Evolutionary conservation across 2,888 invertebrate species (phyloP), one percentile per base, ranked within the genome.

Genomic region (Parasteatoda lunata): DNA sequence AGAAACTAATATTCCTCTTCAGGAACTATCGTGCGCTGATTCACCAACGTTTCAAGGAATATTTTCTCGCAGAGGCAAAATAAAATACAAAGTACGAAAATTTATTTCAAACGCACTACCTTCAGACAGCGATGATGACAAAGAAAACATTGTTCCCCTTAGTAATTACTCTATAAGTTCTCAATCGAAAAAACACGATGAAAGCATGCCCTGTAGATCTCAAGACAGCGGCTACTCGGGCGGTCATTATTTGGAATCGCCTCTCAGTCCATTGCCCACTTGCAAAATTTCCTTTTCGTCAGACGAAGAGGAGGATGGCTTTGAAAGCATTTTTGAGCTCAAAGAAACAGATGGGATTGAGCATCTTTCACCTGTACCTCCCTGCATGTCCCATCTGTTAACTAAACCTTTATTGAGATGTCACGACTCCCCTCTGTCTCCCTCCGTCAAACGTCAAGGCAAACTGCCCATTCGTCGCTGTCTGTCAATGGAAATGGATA

Each of bases 221-320:
- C 93, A 93, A 90, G 94, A 94, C 91, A 94, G 94, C 84, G 94
- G 94, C 8, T 94, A 93, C 90, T 93, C 93, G 11, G 92, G 92
- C 5, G 91, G 92, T 89, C 30, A 30, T 30, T 30, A 30, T 30
- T n/a, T 30, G 15, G 45, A 45, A 68, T 4, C 5, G 8, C 30
- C 9, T 59, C 59, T 59, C 8, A 59, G 11, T 15, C 45, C 8
- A 54, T 52, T 52, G 15, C 47, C 1, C 49, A 15, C 30, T 8
- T 30, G 3, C 45, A 30, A 7, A 69, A 49, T 69, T 69, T 68
- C 52, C 11, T 84, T 84, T 48, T 54, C 52, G 4, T 75, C 75
- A 8, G 84, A 84, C 68, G 68, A 72, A 13, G 84, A 84, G 66
- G 68, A 72, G 9, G 81, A 80, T 70, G 59, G 81, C 9, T 48